Percentiles rank a stretch among this genome's conserved stretches.
Conservation (phyloP, 2,888 invertebrate species). For the Rambutsinella grinnellia region DNA sequence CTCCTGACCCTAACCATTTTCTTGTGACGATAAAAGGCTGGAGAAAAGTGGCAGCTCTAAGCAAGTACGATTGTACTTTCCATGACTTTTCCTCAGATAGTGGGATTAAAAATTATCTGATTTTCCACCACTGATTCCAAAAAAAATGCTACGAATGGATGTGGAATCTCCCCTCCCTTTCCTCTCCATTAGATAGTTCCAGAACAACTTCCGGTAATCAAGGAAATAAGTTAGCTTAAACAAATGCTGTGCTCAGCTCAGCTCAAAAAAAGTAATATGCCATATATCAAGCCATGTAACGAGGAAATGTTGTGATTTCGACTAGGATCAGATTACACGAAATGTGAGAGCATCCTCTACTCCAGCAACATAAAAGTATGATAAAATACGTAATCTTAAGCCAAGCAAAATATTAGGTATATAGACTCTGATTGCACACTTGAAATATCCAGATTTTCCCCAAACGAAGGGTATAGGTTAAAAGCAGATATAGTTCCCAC, state of each 20-base stretch:
- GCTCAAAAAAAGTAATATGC: too few relatives aligned
- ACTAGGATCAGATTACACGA: background rate
- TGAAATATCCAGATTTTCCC: too few relatives aligned
- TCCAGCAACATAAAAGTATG: too few relatives aligned
- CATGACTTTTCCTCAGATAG: background rate
- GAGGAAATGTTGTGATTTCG: background rate
- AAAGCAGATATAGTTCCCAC: constrained; percentile 41
- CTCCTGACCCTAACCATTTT: background rate
- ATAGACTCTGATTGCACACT: too few relatives aligned
- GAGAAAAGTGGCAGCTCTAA: background rate
- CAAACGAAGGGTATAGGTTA: background rate
- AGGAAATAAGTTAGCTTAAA: background rate
- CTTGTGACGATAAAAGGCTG: background rate
- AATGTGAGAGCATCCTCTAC: too few relatives aligned
- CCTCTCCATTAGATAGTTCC: too few relatives aligned
- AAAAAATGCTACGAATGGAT: background rate
- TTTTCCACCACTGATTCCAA: too few relatives aligned
- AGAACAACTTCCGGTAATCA: background rate
- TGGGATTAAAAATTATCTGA: background rate
- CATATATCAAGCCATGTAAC: too few relatives aligned
- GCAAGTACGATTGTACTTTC: background rate
- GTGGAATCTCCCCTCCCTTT: background rate
- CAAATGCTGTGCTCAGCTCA: too few relatives aligned
- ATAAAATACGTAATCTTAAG: too few relatives aligned
- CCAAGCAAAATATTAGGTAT: too few relatives aligned